Conservation (phyloP, 2,113 vertebrate species). For the Colaptes auratus region DNA sequence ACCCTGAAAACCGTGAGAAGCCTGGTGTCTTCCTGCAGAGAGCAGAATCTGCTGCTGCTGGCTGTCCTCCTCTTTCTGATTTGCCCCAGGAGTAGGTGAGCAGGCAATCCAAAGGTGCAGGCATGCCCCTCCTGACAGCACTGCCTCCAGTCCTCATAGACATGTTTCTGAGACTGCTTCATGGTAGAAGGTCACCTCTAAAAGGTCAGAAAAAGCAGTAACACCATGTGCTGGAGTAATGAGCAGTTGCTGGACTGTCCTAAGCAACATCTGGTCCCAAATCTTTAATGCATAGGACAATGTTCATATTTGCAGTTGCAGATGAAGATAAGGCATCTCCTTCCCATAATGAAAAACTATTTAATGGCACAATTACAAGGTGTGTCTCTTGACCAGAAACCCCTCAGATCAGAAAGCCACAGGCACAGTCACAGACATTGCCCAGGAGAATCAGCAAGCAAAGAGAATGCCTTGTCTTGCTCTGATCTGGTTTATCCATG, state of each 20-base stretch:
- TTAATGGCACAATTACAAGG: not conserved
- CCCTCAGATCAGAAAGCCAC: not conserved
- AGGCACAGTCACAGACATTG: not conserved
- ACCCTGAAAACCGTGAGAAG: not conserved
- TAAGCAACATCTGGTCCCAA: not conserved
- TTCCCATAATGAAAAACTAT: not conserved
- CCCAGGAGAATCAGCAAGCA: not conserved
- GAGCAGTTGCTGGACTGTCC: not conserved
- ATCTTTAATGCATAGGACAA: not conserved
- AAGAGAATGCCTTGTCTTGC: not conserved
- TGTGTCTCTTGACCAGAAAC: not conserved
- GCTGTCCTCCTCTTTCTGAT: not conserved
- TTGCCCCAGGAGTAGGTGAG: not conserved
- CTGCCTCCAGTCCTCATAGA: not conserved
- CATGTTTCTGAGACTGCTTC: accelerated
- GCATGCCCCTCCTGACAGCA: not conserved
- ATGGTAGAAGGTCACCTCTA: accelerated
- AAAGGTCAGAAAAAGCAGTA: not conserved
- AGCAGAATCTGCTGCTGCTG: not conserved
- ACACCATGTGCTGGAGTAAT: accelerated
- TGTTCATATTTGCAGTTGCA: not conserved
- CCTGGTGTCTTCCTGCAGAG: not conserved
- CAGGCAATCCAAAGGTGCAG: not conserved
- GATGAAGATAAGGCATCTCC: not conserved
- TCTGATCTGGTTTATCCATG: not conserved